A percentile compares a stretch with the other conserved stretches of the same genome.
Evolutionary conservation across 2,888 invertebrate genomes (phyloP).

Genomic region (Folsomia manolachei): DNA sequence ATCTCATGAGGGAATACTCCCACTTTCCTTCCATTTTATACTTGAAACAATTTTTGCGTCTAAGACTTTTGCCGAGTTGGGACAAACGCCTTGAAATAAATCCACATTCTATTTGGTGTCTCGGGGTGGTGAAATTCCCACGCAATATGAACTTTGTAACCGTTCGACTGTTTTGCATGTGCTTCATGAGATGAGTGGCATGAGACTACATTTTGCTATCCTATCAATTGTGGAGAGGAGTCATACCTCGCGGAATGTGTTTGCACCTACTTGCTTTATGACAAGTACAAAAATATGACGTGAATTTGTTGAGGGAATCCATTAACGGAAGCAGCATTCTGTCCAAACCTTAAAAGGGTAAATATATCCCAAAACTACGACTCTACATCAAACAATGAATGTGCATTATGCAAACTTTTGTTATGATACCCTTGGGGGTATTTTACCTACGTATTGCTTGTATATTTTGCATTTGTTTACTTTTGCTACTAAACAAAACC

Average conservation of each 20-base stretch:
- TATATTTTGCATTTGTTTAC: not conserved
- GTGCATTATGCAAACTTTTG: not conserved
- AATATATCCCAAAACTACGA: not conserved
- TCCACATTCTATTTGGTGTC: not conserved
- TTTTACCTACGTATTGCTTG: not conserved
- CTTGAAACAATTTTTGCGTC: not conserved
- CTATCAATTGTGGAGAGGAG: not conserved
- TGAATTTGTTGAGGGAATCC: not conserved
- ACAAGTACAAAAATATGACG: not conserved
- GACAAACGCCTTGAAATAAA: not conserved
- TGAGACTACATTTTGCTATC: not conserved
- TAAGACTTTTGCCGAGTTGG: not conserved
- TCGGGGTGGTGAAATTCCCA: not conserved
- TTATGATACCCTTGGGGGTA: not conserved
- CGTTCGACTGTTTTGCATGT: not conserved
- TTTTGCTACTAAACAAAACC: not conserved
- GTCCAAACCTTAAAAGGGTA: not conserved
- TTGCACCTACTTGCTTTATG: not conserved
- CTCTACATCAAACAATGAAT: not conserved
- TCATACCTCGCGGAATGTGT: not conserved
- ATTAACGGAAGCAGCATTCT: not conserved
- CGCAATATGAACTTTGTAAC: not conserved
- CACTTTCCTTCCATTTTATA: slow-evolving; percentile 2
- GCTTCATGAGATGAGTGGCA: not conserved
- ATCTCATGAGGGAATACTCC: slow-evolving; percentile 13